These are phyloP conservation scores for Eleutherodactylus coqui DNA, from an alignment of 2,797 vertebrate genomes.

Conservation along the genomic window DNA sequence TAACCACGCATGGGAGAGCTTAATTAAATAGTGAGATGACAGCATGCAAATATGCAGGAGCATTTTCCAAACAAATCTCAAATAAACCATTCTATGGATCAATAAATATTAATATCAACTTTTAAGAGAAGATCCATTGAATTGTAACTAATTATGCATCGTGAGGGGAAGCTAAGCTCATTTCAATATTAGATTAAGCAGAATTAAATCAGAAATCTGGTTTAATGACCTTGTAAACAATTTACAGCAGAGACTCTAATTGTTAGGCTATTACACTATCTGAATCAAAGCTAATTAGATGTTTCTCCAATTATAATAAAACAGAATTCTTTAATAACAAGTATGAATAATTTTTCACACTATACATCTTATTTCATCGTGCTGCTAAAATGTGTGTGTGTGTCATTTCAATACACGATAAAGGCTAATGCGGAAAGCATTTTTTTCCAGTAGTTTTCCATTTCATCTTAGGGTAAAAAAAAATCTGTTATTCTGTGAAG, in stretches of 20 bases:
- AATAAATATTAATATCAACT: constrained; percentile 68
- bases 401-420: constrained; percentile 44
- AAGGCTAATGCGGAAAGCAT: constrained; percentile 33
- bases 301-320: constrained; percentile 48
- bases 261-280: constrained; percentile 64
- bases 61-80: constrained; percentile 52
- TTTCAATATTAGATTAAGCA: constrained; percentile 68
- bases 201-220: constrained; percentile 65
- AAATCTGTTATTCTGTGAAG: constrained; percentile 24
- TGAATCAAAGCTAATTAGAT: constrained; percentile 62
- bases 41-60: constrained; percentile 32
- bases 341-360: constrained; percentile 45
- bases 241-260: constrained; percentile 64
- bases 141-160: constrained; percentile 73
- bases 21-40: constrained; percentile 59
- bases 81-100: constrained; percentile 69
- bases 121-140: constrained; percentile 70
- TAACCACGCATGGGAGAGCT: constrained; percentile 44
- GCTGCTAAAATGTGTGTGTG: constrained; percentile 40
- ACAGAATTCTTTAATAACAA: constrained; percentile 55
- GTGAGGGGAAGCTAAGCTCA: constrained; percentile 68
- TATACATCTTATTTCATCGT: constrained; percentile 59
- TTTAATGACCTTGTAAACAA: constrained; percentile 66
- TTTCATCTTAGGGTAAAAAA: constrained; percentile 20
- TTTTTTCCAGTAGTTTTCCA: constrained; percentile 12